Conservation (phyloP, 2,888 invertebrate species). For the Cremastobaeus sp. region DNA sequence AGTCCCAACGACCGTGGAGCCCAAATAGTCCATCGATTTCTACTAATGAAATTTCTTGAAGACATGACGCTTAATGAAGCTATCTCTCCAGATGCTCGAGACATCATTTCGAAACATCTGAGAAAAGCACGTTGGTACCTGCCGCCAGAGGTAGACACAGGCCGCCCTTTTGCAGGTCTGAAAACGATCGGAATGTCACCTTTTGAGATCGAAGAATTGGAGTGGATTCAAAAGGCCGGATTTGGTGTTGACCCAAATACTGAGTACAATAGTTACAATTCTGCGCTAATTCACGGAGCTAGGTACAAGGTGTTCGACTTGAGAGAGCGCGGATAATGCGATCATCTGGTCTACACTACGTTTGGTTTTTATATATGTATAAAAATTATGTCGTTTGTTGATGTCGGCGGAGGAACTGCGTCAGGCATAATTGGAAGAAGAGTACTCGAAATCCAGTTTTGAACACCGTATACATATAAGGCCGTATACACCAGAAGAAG, state of each 20-base stretch:
- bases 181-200: neutral
- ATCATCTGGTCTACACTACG: conserved; percentile 6
- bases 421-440: conserved; percentile 13
- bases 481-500: conserved; percentile 13
- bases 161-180: neutral
- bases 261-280: neutral
- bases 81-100: conserved; percentile 5
- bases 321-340: conserved; percentile 13
- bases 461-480: conserved; percentile 6
- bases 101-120: conserved; percentile 1
- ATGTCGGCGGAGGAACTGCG: conserved; percentile 8
- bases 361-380: conserved; percentile 11
- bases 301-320: conserved; percentile 11
- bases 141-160: conserved; percentile 9
- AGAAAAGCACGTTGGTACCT: conserved; percentile 11
- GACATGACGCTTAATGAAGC: neutral
- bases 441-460: conserved; percentile 11
- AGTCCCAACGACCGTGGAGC: conserved; percentile 24
- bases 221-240: conserved; percentile 10
- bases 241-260: neutral
- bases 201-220: neutral
- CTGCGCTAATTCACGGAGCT: conserved; percentile 14
- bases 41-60: conserved; percentile 18
- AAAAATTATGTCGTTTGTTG: conserved; percentile 13
- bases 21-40: conserved; percentile 26